A percentile compares a stretch with the other conserved stretches of the same genome.
phyloP scores from a whole-genome alignment of 2,888 invertebrate species.

The Ornithoptera alexandrae region DNA sequence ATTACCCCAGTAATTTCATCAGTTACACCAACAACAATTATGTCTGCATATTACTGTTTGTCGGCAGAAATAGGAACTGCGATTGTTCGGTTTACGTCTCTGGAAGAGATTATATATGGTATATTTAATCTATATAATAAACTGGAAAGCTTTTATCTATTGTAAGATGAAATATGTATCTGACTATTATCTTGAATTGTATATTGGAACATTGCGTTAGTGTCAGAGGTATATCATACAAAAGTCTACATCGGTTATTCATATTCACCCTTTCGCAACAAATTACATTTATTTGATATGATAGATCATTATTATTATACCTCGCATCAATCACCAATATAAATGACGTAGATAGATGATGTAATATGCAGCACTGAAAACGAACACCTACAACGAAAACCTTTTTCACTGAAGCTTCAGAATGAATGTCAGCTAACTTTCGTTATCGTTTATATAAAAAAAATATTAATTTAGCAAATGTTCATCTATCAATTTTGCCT shows the following conservation, averaged over 20 bases:
- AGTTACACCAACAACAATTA: no score
- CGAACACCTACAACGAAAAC: neutral
- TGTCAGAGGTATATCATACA: no score
- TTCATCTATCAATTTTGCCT: neutral
- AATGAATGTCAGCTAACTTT: neutral
- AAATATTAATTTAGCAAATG: neutral
- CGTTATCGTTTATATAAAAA: neutral
- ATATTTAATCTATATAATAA: no score
- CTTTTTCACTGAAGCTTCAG: neutral
- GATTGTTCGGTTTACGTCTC: no score
- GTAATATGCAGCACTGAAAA: conserved; percentile 5
- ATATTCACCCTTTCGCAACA: conserved; percentile 8
- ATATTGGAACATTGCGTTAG: no score
- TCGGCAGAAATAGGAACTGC: no score
- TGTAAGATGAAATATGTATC: neutral
- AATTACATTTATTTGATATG: conserved; percentile 8
- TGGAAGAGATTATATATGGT: no score
- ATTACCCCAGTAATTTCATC: no score
- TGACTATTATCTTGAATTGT: neutral
- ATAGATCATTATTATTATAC: conserved; percentile 11
- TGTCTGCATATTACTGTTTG: no score
- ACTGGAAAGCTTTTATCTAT: neutral
- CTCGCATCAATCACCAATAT: conserved; percentile 16
- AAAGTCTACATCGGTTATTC: neutral
- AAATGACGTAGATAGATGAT: conserved; percentile 19